These are phyloP conservation scores for Hemiscyllium ocellatum DNA, from an alignment of 2,113 vertebrate genomes.

Conservation along the genomic window DNA sequence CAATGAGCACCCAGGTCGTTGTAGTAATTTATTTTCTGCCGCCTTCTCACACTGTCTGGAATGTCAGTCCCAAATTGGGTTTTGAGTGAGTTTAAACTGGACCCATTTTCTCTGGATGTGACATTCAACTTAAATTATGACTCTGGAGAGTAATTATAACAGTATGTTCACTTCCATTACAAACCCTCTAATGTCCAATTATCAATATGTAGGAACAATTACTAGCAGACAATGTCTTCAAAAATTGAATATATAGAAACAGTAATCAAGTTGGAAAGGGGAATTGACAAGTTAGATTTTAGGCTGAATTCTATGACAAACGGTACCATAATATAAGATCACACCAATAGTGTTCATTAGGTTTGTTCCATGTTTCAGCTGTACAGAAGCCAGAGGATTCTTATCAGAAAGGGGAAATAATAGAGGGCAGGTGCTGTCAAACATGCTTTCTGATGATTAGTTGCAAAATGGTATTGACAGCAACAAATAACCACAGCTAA, in stretches of 20 bases:
- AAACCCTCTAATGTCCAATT: not conserved
- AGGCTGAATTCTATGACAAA: not conserved
- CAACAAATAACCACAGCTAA: not conserved
- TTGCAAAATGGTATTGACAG: not conserved
- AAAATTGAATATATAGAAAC: not conserved
- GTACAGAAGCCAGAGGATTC: not conserved
- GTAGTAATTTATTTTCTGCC: not conserved
- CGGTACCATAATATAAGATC: not conserved
- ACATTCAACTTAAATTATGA: not conserved
- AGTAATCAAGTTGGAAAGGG: not conserved
- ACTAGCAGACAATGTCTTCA: not conserved
- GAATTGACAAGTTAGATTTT: not conserved
- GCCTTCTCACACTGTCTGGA: not conserved
- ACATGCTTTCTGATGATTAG: not conserved
- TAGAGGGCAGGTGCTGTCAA: not conserved
- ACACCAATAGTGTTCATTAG: not conserved
- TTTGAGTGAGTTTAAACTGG: too few species aligned
- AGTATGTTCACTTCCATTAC: not conserved
- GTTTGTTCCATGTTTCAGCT: not conserved
- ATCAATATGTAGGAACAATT: not conserved
- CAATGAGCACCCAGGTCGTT: not conserved
- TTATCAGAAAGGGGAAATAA: not conserved
- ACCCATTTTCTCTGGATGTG: not conserved
- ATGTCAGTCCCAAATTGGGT: not conserved
- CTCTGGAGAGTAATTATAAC: not conserved